Base-by-base conservation (phyloP, 2,888 invertebrate genomes). In the Hirtodrosophila cameraria region DNA sequence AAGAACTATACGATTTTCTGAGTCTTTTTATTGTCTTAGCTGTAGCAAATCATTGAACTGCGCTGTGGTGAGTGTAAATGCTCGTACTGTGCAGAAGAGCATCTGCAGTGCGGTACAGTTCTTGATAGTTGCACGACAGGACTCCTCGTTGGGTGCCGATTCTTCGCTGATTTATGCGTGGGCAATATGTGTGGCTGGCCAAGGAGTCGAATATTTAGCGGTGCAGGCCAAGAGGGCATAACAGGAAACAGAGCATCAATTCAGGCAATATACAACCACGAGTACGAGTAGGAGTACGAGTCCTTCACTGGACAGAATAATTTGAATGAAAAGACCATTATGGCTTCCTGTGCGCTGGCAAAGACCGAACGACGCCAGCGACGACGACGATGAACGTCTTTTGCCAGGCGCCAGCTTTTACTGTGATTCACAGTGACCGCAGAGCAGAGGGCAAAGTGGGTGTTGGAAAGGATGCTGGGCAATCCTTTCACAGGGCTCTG, bases 271-370 rank as follows among this genome's bases (percentile, higher is more conserved):
- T 83, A 83, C 73, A 42, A 49, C 42, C 28, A 11, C 48, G 50
- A 16, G 60, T 39, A 64, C 63, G 46, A 49, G 48, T 30, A 11
- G n/a, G 46, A 49, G 48, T 30, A 11, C 48, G 50, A 16, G 60
- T 39, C 67, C 63, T 49, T 42, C 62, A 42, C 48, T 46, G 73
- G 70, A 64, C 73, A 78, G 79, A 84, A 86, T 89, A 89, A 89
- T 89, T 89, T 89, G 89, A 89, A 89, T 89, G 89, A 89, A 90
- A 89, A 87, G 82, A 89, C 90, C 89, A 90, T 90, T 90, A 90
- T 81, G 87, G 85, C 81, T 87, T 90, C 88, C 88, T 77, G 76
- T 55, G 42, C 42, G 66, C 68, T 43, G 49, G 73, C 41, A 41
- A 63, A 67, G 80, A 71, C 62, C 58, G 61, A 53, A 41, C 61